Evolutionary conservation across 2,113 vertebrate genomes (phyloP).

Genomic region (Daubentonia madagascariensis): DNA sequence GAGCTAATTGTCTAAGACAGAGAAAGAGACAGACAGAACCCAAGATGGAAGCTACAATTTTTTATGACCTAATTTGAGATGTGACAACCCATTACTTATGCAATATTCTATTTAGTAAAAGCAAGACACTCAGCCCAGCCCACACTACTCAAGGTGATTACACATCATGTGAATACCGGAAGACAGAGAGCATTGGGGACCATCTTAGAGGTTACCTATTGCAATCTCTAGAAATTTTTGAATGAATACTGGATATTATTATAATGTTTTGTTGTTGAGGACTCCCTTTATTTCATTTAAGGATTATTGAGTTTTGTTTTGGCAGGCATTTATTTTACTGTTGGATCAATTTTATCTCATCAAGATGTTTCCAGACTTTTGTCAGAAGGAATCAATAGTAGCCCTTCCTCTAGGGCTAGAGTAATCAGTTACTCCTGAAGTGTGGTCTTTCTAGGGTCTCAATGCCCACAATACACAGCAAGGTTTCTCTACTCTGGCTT

Average conservation of each 20-base stretch:
- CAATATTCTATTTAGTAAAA: not conserved
- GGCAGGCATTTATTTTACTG: not conserved
- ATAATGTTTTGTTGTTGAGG: not conserved
- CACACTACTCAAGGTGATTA: not conserved
- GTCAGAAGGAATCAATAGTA: not conserved
- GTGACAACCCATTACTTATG: not conserved
- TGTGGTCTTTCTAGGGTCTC: not conserved
- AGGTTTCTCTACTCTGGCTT: not conserved
- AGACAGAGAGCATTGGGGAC: not conserved
- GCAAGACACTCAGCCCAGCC: not conserved
- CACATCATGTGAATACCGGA: not conserved
- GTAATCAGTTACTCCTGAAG: not conserved
- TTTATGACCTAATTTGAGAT: not conserved
- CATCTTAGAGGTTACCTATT: not conserved
- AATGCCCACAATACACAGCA: not conserved
- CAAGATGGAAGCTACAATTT: not conserved
- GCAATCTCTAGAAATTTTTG: not conserved
- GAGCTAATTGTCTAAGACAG: not conserved
- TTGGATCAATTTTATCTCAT: not conserved
- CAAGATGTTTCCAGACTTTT: not conserved
- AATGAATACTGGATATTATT: not conserved
- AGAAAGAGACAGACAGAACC: fast-evolving
- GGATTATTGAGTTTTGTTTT: not conserved
- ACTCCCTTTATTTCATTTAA: not conserved
- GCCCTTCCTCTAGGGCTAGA: not conserved